phyloP scores from a whole-genome alignment of 2,888 invertebrate genomes.

The Cybosia mesomella region DNA sequence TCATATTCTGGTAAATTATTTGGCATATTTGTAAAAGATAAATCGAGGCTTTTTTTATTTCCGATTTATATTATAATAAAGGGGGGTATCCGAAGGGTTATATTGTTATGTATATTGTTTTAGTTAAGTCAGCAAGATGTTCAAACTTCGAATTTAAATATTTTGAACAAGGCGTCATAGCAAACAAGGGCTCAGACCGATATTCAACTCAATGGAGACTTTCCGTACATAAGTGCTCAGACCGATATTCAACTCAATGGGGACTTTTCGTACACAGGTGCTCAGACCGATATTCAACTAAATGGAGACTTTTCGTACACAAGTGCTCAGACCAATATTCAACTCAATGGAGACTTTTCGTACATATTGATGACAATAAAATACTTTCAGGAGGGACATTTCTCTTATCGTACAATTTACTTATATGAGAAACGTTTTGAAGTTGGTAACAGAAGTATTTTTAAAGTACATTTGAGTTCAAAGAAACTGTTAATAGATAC shows the following conservation, averaged over 20 bases:
- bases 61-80: too few species aligned
- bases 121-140: background rate
- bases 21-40: too few species aligned
- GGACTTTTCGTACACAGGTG: background rate
- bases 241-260: too few species aligned
- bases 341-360: background rate
- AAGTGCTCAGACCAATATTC: background rate
- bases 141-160: background rate
- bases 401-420: conserved; percentile 23
- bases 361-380: conserved; percentile 19
- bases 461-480: conserved; percentile 47
- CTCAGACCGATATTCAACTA: background rate
- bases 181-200: background rate
- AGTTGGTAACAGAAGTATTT: conserved; percentile 38
- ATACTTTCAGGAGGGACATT: conserved; percentile 26
- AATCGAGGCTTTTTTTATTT: too few species aligned
- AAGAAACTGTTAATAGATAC: conserved; percentile 50
- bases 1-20: too few species aligned
- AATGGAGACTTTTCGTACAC: too few species aligned
- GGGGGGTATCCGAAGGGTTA: too few species aligned
- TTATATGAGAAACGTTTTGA: conserved; percentile 24
- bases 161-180: background rate
- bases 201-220: background rate
- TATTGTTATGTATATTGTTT: too few species aligned
- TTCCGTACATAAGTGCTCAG: conserved; percentile 3